Base-by-base conservation (phyloP, 2,888 invertebrate species). In the Pemphredon lugubris region DNA sequence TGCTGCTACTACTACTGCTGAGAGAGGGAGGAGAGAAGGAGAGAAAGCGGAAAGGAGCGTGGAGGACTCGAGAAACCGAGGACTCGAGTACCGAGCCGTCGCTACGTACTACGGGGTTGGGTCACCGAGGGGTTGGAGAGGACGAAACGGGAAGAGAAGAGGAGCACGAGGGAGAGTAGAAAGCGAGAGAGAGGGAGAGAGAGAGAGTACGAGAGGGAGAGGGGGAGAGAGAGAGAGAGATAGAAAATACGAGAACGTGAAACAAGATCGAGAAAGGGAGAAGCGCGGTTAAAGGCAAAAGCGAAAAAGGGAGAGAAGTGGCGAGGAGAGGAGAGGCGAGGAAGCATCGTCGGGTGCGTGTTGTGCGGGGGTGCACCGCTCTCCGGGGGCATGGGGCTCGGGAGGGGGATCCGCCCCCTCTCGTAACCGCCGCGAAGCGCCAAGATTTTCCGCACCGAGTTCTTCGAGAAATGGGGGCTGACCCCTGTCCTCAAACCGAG, bases 401-500 rank as follows among this genome's bases (percentile, higher is more conserved):
- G 91, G 91, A 92, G 91, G 92, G 92, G 92, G 91, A 91, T 90
- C 90, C 91, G 91, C 92, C 92, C 92, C 92, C 92, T 91, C 92
- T 91, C 92, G 91, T 91, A 91, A 90, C 87, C 88, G 86, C 88
- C 90, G 88, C 89, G 89, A 92, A 91, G 93, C 93, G 94, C 93
- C 95, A 96, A 95, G 95, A 97, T 97, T 97, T 96, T 97, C 94
- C 96, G 96, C 93, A 95, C 97, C 95, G 96, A 96, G 94, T 96
- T 96, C 93, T 94, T 96, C 93, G 96, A 97, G 93, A 96, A 96
- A 96, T 97, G 97, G 97, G 97, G 97, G 95, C 96, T 97, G 93
- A 96, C 96, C 94, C 97, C 97, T 94, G 96, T 96, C 95, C 95
- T 96, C 94, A 95, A 95, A 93, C 96, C 96, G 95, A 96, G 96